These are phyloP conservation scores for Chironomus tepperi DNA, from an alignment of 1,140 invertebrate genomes.

Conservation along the genomic window DNA sequence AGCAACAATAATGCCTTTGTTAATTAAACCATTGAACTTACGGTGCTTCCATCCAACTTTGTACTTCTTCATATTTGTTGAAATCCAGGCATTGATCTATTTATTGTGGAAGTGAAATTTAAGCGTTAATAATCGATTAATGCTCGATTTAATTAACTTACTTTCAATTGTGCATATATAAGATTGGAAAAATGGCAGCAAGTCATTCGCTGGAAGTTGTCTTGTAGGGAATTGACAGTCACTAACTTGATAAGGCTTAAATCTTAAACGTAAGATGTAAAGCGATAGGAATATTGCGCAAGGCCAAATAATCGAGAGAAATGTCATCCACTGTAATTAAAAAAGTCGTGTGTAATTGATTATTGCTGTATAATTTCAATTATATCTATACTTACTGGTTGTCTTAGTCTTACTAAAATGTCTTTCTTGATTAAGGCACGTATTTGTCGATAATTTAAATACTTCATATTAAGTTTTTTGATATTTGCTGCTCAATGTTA, in stretches of 20 bases:
- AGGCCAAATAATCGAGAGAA: constrained; percentile 34
- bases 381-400: constrained; percentile 29
- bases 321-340: constrained; percentile 31
- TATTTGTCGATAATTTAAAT: constrained; percentile 32
- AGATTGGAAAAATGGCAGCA: constrained; percentile 53
- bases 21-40: constrained; percentile 37
- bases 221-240: constrained; percentile 50
- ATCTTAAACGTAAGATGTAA: constrained; percentile 36
- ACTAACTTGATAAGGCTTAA: constrained; percentile 31
- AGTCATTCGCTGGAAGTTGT: constrained; percentile 47
- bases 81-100: constrained; percentile 41
- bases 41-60: constrained; percentile 51
- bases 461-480: not conserved
- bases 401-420: constrained; percentile 35
- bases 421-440: constrained; percentile 37
- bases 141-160: constrained; percentile 30
- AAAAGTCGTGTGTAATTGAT: not conserved
- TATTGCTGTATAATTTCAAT: not conserved
- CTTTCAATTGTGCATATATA: constrained; percentile 57
- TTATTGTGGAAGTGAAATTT: not conserved
- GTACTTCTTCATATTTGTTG: constrained; percentile 49
- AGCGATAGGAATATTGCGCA: constrained; percentile 35
- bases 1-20: not conserved
- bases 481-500: not conserved
- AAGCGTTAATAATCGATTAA: not conserved